Conservation (phyloP, 2,888 invertebrate genomes). For the Ichneumon xanthorius region DNA sequence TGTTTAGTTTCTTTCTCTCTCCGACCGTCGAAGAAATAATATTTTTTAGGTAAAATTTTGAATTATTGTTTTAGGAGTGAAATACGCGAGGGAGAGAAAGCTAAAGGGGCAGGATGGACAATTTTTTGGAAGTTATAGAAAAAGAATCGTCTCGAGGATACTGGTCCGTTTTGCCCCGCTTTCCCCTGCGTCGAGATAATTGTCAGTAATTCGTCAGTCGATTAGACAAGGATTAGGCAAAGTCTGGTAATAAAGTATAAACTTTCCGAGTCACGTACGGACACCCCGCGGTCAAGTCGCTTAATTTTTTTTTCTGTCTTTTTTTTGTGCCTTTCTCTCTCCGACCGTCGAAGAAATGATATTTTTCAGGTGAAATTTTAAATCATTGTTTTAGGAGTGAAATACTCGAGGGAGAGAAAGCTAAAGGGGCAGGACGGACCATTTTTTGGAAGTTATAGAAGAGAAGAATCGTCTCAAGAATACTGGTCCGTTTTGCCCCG, state of each 20-base stretch:
- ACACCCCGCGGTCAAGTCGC: slow-evolving; percentile 31
- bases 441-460: no score
- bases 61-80: not conserved
- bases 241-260: slow-evolving; percentile 60
- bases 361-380: not conserved
- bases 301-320: not conserved
- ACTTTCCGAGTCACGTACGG: slow-evolving; percentile 42
- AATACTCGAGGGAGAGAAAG: not conserved
- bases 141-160: not conserved
- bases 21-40: not conserved
- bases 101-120: not conserved
- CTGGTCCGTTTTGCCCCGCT: not conserved
- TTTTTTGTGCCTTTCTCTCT: not conserved
- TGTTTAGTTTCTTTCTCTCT: not conserved
- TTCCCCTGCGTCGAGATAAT: not conserved
- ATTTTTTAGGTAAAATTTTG: not conserved
- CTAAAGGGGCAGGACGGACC: no score
- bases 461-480: no score
- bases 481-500: no score
- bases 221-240: slow-evolving; percentile 57
- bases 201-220: not conserved
- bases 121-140: not conserved
- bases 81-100: not conserved
- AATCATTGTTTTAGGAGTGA: not conserved
- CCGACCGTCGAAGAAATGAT: not conserved